phyloP scores from a whole-genome alignment of 1,140 invertebrate genomes.

The Drosophila ironensis region DNA sequence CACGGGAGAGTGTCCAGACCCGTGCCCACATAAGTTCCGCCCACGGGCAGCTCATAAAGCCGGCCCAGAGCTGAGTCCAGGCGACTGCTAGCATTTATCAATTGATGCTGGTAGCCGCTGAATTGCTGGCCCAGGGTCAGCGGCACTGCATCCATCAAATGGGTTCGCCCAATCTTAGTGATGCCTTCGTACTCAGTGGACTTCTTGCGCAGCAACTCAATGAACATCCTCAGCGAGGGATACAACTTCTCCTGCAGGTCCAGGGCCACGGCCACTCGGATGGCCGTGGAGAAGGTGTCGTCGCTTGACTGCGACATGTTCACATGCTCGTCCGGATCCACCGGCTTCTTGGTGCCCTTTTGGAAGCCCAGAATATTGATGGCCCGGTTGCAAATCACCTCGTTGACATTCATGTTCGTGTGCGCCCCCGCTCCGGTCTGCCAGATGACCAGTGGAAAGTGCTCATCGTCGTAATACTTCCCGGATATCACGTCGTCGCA shows the following conservation, averaged over 20 bases:
- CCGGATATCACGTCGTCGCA: conserved; percentile 98
- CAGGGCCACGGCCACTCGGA: conserved; percentile 97
- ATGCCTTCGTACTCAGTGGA: conserved; percentile 92
- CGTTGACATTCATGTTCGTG: conserved; percentile 99
- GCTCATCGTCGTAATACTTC: conserved; percentile 92
- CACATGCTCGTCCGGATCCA: conserved; percentile 99
- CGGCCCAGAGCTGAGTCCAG: conserved; percentile 91
- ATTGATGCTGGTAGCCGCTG: conserved; percentile 94
- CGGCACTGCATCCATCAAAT: conserved; percentile 96
- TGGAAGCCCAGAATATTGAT: conserved; percentile 96
- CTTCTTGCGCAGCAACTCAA: conserved; percentile 89
- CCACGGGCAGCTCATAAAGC: conserved; percentile 94
- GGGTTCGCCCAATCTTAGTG: conserved; percentile 95
- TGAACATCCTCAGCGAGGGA: conserved; percentile 89
- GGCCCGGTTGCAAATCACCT: conserved; percentile 95
- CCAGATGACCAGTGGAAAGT: conserved; percentile 99
- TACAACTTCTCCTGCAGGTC: conserved; percentile 93
- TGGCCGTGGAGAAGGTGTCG: conserved; percentile 99
- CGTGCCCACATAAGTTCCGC: conserved; percentile 98
- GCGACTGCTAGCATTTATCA: conserved; percentile 91
- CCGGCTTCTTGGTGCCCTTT: conserved; percentile 95
- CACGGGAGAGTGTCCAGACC: conserved; percentile 92
- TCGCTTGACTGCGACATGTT: conserved; percentile 99
- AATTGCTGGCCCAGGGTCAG: conserved; percentile 99
- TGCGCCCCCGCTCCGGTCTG: conserved; percentile 99